Evolutionary conservation across 2,888 invertebrate species (phyloP).

Genomic region (Microctonus aethiopoides): DNA sequence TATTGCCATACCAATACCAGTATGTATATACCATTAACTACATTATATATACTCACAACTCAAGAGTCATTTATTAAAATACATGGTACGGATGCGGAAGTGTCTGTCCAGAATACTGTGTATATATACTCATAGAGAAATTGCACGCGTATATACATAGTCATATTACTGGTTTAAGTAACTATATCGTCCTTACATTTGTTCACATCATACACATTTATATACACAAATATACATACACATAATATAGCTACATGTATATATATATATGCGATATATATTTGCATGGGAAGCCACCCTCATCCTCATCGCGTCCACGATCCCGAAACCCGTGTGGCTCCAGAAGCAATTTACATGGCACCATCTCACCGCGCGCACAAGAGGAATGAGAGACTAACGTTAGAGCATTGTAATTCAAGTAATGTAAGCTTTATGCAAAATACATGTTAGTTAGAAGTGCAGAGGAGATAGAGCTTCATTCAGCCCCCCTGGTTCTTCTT

Average conservation of each 20-base stretch:
- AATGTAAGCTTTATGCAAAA: conserved; percentile 67
- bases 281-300: conserved; percentile 15
- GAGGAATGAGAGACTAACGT: conserved; percentile 56
- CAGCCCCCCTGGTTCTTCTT: conserved; percentile 28
- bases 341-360: conserved; percentile 63
- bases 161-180: conserved; percentile 15
- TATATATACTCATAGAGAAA: conserved; percentile 41
- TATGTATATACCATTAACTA: conserved; percentile 3
- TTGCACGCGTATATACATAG: conserved; percentile 35
- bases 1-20: conserved; percentile 5
- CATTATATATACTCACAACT: conserved; percentile 18
- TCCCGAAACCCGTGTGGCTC: conserved; percentile 35
- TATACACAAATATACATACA: conserved; percentile 20
- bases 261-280: conserved; percentile 12
- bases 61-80: no score
- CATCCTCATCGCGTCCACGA: conserved; percentile 22
- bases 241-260: conserved; percentile 24
- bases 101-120: conserved; percentile 51
- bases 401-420: conserved; percentile 66
- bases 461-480: conserved; percentile 58
- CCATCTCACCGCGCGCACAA: conserved; percentile 52
- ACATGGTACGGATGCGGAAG: conserved; percentile 36
- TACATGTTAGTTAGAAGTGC: conserved; percentile 66
- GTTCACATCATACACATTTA: conserved; percentile 10
- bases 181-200: conserved; percentile 20